phyloP scores from a whole-genome alignment of 2,113 vertebrate genomes.

The Cryptotis parvus region DNA sequence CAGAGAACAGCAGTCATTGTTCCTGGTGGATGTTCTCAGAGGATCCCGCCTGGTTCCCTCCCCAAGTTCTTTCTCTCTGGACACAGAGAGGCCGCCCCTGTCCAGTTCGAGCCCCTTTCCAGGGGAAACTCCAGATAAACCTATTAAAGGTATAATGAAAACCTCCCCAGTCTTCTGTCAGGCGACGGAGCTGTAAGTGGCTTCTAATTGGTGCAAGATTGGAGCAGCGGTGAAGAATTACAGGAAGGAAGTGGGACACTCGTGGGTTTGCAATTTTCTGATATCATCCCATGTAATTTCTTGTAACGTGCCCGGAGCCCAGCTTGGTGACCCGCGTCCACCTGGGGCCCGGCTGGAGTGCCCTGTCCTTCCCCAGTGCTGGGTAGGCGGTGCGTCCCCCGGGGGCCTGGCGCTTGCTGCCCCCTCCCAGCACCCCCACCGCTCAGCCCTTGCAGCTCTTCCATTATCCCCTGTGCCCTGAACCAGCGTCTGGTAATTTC shows the following conservation, averaged over 20 bases:
- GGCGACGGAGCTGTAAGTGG: slow-evolving; percentile 85
- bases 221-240: slow-evolving; percentile 88
- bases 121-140: slow-evolving; percentile 83
- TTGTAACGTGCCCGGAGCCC: slow-evolving; percentile 83
- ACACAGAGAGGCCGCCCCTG: slow-evolving; percentile 60
- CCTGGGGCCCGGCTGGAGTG: slow-evolving; percentile 73
- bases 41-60: no score
- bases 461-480: neutral
- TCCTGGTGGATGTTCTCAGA: no score
- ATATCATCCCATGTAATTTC: slow-evolving; percentile 89
- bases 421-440: slow-evolving; percentile 19
- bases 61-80: no score
- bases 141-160: slow-evolving; percentile 87
- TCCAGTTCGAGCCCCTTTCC: slow-evolving; percentile 83
- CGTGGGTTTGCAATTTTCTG: slow-evolving; percentile 89
- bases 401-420: no score
- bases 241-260: slow-evolving; percentile 88
- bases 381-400: no score
- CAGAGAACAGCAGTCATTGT: no score
- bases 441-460: slow-evolving; percentile 58
- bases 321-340: slow-evolving; percentile 78
- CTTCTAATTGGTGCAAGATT: slow-evolving; percentile 88
- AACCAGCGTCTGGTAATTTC: slow-evolving; percentile 42
- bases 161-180: slow-evolving; percentile 85
- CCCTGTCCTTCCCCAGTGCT: no score